Evolutionary conservation across 1,140 invertebrate species (phyloP).

Genomic region (Tetragonula clypearis): DNA sequence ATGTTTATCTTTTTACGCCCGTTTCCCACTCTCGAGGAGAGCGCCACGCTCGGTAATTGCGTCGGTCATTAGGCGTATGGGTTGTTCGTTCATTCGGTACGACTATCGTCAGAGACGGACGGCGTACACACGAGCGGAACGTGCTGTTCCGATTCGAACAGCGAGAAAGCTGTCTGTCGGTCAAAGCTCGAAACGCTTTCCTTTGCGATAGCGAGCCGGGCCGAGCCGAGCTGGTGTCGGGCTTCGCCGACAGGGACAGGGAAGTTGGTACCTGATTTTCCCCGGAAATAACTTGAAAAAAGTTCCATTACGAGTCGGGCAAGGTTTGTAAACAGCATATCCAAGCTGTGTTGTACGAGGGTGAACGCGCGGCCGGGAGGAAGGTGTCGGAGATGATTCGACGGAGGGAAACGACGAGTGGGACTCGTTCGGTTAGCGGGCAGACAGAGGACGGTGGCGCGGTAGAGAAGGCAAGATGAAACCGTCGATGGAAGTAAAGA

Average conservation of each 20-base stretch:
- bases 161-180: no score
- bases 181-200: neutral
- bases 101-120: no score
- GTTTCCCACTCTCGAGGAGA: neutral
- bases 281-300: conserved; percentile 66
- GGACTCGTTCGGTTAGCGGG: conserved; percentile 37
- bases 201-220: conserved; percentile 19
- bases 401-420: conserved; percentile 56
- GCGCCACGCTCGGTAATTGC: neutral
- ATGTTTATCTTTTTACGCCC: neutral
- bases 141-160: neutral
- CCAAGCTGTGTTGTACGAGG: conserved; percentile 21
- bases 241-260: conserved; percentile 7
- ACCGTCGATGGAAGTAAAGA: conserved; percentile 27
- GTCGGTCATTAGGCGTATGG: neutral
- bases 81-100: no score
- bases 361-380: conserved; percentile 23
- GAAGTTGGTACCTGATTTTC: conserved; percentile 14
- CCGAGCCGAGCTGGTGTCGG: no score
- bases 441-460: neutral
- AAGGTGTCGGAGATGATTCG: conserved; percentile 65
- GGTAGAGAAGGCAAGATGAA: neutral
- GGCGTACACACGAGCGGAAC: no score
- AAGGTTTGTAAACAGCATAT: conserved; percentile 73
- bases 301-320: conserved; percentile 69